phyloP scores from a whole-genome alignment of 2,797 vertebrate genomes.

The Holocentrus rufus region DNA sequence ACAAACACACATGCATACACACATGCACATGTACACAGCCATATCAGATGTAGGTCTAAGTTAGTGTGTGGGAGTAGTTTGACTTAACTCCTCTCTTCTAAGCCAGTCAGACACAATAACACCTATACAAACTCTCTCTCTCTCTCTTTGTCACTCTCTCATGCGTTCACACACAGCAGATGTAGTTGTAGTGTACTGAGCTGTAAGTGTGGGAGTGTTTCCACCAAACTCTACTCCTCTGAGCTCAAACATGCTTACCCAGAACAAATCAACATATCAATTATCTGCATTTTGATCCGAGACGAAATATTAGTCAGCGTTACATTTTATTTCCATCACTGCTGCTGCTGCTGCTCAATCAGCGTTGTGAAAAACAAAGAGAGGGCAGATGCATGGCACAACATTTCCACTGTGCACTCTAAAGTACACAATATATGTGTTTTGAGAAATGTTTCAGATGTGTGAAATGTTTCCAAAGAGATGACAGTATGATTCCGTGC shows the following conservation, averaged over 20 bases:
- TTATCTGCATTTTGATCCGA: background rate
- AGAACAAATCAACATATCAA: background rate
- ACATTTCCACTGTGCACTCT: conserved; percentile 45
- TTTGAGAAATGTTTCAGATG: background rate
- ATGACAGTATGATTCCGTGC: rapidly evolving
- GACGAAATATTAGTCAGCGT: background rate
- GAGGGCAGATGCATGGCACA: conserved; percentile 3
- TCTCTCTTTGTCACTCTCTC: background rate
- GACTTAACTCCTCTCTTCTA: background rate
- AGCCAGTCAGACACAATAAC: conserved; percentile 11
- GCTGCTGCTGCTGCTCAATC: conserved; percentile 10
- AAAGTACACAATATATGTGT: background rate
- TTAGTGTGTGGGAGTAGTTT: conserved; percentile 58
- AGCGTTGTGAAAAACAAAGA: conserved; percentile 22
- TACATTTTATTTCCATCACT: conserved; percentile 13
- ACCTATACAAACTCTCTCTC: background rate
- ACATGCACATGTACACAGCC: conserved; percentile 4
- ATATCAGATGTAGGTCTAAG: conserved; percentile 61
- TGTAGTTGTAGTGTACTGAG: conserved; percentile 45
- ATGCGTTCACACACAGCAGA: conserved; percentile 37
- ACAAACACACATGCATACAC: background rate
- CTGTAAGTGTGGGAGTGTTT: conserved; percentile 57
- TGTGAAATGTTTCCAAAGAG: conserved; percentile 40
- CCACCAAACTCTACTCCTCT: conserved; percentile 14
- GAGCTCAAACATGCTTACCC: background rate